Base-by-base conservation (phyloP, 2,797 vertebrate genomes). In the Cyclura pinguis region DNA sequence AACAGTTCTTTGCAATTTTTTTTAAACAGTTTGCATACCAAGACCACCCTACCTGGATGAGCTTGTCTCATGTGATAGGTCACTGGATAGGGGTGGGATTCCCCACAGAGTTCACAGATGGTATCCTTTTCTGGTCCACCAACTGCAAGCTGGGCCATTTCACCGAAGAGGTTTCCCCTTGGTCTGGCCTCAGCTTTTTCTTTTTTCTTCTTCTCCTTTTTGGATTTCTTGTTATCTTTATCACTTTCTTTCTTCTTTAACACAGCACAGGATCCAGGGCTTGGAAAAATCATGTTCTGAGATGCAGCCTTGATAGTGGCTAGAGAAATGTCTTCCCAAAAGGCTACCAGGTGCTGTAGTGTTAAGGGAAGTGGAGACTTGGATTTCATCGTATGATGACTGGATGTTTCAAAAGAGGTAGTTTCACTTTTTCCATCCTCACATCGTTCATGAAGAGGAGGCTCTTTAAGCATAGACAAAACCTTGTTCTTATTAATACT, bases 401-500 rank as follows among this genome's bases (percentile, higher is more conserved):
- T 97, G 0, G 98, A 96, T 94, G 98, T 97, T 95, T 99, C 99
- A 86, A 98, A 99, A 57, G 97, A 96, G 84, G 97, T 94, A 1
- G 96, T 91, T 78, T 99, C 99, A 2, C 94, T 96, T 96, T 99
- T 99, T 62, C 98, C 98, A 89, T 99, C 99, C 93, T 99, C 99
- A 69, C 99, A 99, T 93, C 99, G 99, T 92, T 99, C 99, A 87
- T 99, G 98, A 89, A 99, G 97, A 0, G 99, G 98, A 9, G 99
- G 98, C 83, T 99, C 99, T 95, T 99, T 99, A 72, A 99, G 97
- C 99, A 99, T 99, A 7, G 99, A 99, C 3, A 99, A 97, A 24
- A 99, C 99, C 94, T 99, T 99, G 91, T 99, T 99, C 97, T 99
- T 99, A 96, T 99, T 99, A 96, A 99, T 99, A 97, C 99, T 99